Conservation (phyloP, 2,797 vertebrate species). For the Halcyon smyrnensis region DNA sequence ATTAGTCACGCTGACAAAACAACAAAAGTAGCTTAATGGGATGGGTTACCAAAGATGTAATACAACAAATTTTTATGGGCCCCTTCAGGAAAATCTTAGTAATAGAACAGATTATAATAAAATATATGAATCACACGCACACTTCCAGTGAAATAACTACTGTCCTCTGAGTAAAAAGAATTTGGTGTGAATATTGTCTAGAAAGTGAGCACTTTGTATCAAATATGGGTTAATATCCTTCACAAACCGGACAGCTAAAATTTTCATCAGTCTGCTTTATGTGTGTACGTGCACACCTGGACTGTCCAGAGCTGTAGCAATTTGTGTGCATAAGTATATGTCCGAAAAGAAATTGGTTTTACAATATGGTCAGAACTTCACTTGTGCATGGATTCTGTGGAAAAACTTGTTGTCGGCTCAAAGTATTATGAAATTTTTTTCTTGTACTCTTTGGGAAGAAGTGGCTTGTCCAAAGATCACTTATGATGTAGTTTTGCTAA, state of each 20-base stretch:
- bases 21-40: not conserved
- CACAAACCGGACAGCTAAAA: not conserved
- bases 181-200: not conserved
- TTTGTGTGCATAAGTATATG: not conserved
- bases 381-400: not conserved
- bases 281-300: rapidly evolving
- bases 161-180: not conserved
- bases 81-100: not conserved
- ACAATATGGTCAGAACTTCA: not conserved
- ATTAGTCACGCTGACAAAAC: not conserved
- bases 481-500: not conserved
- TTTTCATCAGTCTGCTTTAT: not conserved
- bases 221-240: not conserved
- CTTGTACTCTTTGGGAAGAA: not conserved
- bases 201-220: not conserved
- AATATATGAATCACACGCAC: not conserved
- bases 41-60: not conserved
- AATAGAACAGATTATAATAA: not conserved
- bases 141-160: not conserved
- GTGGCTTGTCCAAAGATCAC: not conserved
- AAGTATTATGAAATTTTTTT: not conserved
- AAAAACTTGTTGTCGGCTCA: not conserved
- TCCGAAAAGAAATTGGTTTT: not conserved
- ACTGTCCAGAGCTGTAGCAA: not conserved
- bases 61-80: not conserved